These are phyloP conservation scores for Aporophyla nigra DNA, from an alignment of 2,888 invertebrate species.

Conservation along the genomic window DNA sequence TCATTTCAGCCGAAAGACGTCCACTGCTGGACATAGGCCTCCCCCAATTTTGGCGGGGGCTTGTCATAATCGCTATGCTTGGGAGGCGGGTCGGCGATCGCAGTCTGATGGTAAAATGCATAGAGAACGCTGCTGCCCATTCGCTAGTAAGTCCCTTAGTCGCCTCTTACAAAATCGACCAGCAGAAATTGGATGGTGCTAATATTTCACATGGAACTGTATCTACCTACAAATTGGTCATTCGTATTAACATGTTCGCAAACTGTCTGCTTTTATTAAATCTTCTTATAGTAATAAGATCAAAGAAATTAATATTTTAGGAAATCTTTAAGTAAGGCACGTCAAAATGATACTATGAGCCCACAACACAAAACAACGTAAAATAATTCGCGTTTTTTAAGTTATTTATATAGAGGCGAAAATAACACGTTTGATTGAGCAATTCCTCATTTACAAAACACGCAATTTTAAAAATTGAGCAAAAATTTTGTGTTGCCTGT, in stretches of 20 bases:
- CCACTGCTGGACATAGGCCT: too few species aligned
- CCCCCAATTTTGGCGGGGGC: too few species aligned
- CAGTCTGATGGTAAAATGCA: too few species aligned
- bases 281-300: constrained; percentile 18
- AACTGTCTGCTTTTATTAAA: constrained; percentile 54
- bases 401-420: neutral
- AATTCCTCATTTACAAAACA: neutral
- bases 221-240: constrained; percentile 22
- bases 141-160: too few species aligned
- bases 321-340: neutral
- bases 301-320: constrained; percentile 7
- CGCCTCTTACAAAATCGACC: too few species aligned
- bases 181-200: too few species aligned
- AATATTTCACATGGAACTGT: too few species aligned
- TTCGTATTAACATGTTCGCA: constrained; percentile 47
- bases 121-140: too few species aligned
- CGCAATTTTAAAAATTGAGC: too few species aligned
- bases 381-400: neutral
- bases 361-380: neutral
- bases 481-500: neutral
- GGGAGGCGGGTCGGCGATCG: too few species aligned
- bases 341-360: neutral
- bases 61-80: too few species aligned
- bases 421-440: neutral
- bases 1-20: too few species aligned